Evolutionary conservation across 1,140 invertebrate genomes (phyloP).

Genomic region (Macrotrachela quadricornifera): DNA sequence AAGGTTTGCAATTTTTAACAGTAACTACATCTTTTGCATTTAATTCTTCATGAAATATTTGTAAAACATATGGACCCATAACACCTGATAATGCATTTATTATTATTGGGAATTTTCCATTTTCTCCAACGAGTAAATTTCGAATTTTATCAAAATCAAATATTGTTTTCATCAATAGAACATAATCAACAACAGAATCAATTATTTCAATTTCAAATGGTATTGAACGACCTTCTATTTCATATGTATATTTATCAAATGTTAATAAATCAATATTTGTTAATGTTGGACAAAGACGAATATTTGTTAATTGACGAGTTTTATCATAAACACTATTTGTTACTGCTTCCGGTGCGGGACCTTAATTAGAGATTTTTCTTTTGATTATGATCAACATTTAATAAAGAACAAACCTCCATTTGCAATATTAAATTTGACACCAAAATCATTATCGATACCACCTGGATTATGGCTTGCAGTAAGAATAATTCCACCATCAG

Average conservation of each 20-base stretch:
- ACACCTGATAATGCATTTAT: constrained; percentile 39
- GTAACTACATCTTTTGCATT: constrained; percentile 39
- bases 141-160: constrained; percentile 59
- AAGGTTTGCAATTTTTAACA: constrained; percentile 46
- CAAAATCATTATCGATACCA: constrained; percentile 85
- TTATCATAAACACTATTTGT: constrained; percentile 70
- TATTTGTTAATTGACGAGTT: constrained; percentile 52
- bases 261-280: too few relatives aligned
- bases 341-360: constrained; percentile 66
- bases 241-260: too few relatives aligned
- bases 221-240: constrained; percentile 40
- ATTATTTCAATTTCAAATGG: constrained; percentile 65
- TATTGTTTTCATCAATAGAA: constrained; percentile 77
- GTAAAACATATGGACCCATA: constrained; percentile 76
- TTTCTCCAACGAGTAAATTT: too few relatives aligned
- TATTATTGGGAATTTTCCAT: background rate
- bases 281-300: constrained; percentile 44
- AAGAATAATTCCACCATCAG: constrained; percentile 73
- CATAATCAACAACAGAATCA: constrained; percentile 72
- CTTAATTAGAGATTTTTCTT: constrained; percentile 11
- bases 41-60: constrained; percentile 68
- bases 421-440: constrained; percentile 88
- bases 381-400: background rate
- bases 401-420: constrained; percentile 54
- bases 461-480: constrained; percentile 98